Base-by-base conservation (phyloP, 2,888 invertebrate genomes). In the Agapetus fuscipes region DNA sequence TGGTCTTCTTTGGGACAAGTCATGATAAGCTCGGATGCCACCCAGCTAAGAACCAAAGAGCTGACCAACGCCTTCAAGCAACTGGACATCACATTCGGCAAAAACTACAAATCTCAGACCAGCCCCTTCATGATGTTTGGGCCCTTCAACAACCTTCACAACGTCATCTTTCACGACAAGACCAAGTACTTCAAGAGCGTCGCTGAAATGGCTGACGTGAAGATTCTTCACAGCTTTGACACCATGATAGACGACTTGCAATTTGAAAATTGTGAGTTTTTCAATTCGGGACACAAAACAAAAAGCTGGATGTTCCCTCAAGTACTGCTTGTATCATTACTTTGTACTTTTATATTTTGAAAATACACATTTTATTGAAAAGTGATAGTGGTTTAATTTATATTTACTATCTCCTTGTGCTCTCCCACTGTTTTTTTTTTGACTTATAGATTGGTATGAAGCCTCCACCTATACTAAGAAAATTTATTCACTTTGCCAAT, bases 41-140 rank as follows among this genome's bases (percentile, higher is more conserved):
- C 74, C 1, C 48, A 60, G 3, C 61, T 77, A 49, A 68, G 80
- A 48, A 61, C 62, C 16, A 76, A 80, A 50, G 87, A 87, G 55
- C 77, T 83, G 1, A 66, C 78, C 39, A 77, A 82, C 47, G 75
- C 82, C 1, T 69, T 88, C 26, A 66, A 79, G 10, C 74, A 78
- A 48, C 64, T 86, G 52, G 83, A 85, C 54, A 67, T 73, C 49
- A 58, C 80, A 17, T 86, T 86, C 56, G 86, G 86, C 28, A 74
- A 72, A 53, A 67, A 66, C 27, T 69, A 59, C 50, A 65, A 66
- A 35, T 62, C 64, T 3, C 69, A 72, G 11, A 77, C 72, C 1
- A 69, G 73, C 0, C 71, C 81, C 46, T 82, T 85, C 50, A 74
- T 78, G 0, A 65, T 87, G 61, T 86, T 77, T 48, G 83, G 81